Conservation (phyloP, 1,140 invertebrate genomes). For the Pseudomyrmex concolor region DNA sequence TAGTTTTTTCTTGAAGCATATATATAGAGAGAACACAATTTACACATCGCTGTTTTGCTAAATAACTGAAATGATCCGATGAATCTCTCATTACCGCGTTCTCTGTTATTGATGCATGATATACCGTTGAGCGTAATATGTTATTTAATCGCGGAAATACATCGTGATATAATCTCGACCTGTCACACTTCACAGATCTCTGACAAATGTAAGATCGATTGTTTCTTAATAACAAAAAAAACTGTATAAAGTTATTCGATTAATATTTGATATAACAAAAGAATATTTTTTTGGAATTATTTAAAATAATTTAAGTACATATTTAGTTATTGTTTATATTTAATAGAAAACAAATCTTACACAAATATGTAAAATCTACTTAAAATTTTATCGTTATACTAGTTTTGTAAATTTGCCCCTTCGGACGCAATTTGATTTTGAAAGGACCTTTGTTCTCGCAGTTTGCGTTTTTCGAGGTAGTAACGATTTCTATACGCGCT, state of each 20-base stretch:
- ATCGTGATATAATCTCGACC: background rate
- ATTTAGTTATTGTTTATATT: too few species aligned
- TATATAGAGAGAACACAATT: background rate
- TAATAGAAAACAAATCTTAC: background rate
- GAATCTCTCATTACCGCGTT: background rate
- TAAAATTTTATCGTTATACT: too few species aligned
- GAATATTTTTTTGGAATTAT: background rate
- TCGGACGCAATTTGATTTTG: background rate
- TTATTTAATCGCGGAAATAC: conserved; percentile 14
- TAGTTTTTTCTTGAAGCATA: background rate
- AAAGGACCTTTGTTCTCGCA: background rate
- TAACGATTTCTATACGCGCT: conserved; percentile 4
- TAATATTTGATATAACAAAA: background rate
- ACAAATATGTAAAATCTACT: background rate
- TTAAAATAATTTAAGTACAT: background rate
- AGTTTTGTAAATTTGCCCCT: too few species aligned
- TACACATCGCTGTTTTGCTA: background rate
- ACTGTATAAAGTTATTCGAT: too few species aligned
- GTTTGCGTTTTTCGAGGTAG: background rate
- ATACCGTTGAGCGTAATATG: background rate
- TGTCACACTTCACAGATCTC: background rate
- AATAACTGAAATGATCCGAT: background rate
- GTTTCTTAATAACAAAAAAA: too few species aligned
- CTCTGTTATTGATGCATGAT: conserved; percentile 9
- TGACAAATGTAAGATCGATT: background rate